phyloP scores from a whole-genome alignment of 2,888 invertebrate species.

The Saturnia pavonia region DNA sequence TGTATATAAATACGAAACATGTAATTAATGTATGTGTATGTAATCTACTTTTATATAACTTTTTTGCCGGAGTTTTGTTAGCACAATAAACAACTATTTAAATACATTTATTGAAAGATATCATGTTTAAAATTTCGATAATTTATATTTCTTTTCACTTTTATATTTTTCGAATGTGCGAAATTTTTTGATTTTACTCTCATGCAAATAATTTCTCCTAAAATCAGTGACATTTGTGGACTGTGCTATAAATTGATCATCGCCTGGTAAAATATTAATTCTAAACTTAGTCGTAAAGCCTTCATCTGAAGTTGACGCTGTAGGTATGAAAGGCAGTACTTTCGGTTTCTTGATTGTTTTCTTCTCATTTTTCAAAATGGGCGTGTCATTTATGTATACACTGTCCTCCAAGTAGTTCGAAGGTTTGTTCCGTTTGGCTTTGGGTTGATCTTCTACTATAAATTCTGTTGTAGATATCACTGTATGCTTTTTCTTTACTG shows the following conservation, averaged over 20 bases:
- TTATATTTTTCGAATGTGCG: constrained; percentile 64
- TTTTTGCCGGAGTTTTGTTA: background rate
- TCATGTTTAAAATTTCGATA: constrained; percentile 56
- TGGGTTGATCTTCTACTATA: constrained; percentile 52
- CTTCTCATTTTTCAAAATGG: constrained; percentile 43
- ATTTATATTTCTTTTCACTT: constrained; percentile 57
- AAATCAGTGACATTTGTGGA: constrained; percentile 52
- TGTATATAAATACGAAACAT: background rate
- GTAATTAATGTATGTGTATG: background rate
- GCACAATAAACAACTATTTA: background rate
- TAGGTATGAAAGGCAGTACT: constrained; percentile 67
- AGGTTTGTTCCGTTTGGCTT: constrained; percentile 59
- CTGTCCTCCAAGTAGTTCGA: constrained; percentile 73
- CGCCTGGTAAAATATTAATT: constrained; percentile 60
- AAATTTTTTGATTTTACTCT: constrained; percentile 59
- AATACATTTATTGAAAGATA: background rate
- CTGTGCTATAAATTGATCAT: constrained; percentile 63
- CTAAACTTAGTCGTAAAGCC: constrained; percentile 72
- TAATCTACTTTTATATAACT: background rate
- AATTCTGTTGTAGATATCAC: constrained; percentile 64
- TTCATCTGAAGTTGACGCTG: constrained; percentile 59
- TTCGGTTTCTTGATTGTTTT: constrained; percentile 52
- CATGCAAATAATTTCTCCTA: constrained; percentile 57
- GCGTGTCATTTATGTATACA: constrained; percentile 59
- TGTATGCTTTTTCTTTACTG: constrained; percentile 39